phyloP scores from a whole-genome alignment of 2,888 invertebrate species.

The Criorhina ranunculi region DNA sequence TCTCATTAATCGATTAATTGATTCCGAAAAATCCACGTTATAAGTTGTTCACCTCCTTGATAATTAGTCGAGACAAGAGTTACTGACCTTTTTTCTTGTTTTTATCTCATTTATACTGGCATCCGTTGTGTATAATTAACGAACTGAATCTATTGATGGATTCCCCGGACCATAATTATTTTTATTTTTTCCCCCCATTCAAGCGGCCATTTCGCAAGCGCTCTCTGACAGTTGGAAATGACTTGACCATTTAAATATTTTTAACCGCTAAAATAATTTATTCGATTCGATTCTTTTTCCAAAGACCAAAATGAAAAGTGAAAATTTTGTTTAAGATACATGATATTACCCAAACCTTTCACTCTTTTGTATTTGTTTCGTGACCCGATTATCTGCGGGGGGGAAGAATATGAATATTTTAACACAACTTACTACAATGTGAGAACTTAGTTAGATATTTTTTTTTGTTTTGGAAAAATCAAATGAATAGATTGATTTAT shows the following conservation, averaged over 20 bases:
- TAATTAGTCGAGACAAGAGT: slow-evolving; percentile 29
- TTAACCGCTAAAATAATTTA: neutral
- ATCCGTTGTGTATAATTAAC: slow-evolving; percentile 42
- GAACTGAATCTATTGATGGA: slow-evolving; percentile 15
- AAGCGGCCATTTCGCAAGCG: slow-evolving; percentile 20
- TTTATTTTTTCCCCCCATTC: slow-evolving; percentile 22
- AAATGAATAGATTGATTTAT: neutral
- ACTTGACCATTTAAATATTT: slow-evolving; percentile 24
- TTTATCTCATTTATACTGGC: too few species aligned
- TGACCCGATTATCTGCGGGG: slow-evolving; percentile 5
- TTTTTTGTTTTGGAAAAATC: neutral
- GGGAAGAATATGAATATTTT: neutral
- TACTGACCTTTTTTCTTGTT: slow-evolving; percentile 35
- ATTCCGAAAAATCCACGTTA: slow-evolving; percentile 31
- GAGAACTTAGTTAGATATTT: neutral
- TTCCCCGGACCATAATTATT: neutral
- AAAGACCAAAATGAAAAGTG: slow-evolving; percentile 38
- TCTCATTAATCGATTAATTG: slow-evolving; percentile 3
- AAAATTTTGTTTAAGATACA: slow-evolving; percentile 31
- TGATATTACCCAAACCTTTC: too few species aligned
- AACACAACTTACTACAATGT: neutral
- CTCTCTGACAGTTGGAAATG: slow-evolving; percentile 2
- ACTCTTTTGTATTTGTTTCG: slow-evolving; percentile 1
- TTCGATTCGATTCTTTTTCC: slow-evolving; percentile 8
- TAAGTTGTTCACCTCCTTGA: slow-evolving; percentile 53